Percentiles rank a stretch among this genome's conserved stretches.
phyloP scores from a whole-genome alignment of 2,113 vertebrate genomes.

The Lycaon pictus region DNA sequence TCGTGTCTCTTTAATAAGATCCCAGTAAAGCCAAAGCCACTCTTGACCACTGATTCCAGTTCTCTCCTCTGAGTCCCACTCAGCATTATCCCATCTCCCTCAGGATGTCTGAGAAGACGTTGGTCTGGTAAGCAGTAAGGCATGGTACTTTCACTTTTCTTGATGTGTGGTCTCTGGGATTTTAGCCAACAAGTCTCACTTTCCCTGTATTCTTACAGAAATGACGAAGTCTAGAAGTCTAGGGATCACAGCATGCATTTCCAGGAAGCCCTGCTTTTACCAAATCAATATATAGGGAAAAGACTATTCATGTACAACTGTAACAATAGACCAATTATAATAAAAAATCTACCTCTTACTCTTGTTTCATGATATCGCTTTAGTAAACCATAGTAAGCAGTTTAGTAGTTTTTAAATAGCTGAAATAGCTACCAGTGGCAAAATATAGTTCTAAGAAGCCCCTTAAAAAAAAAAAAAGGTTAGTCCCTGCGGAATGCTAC shows the following conservation, averaged over 20 bases:
- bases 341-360: neutral
- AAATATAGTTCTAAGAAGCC: conserved; percentile 24
- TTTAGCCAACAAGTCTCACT: conserved; percentile 8
- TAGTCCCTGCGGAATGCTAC: neutral
- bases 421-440: neutral
- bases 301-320: neutral
- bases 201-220: neutral
- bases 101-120: neutral
- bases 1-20: conserved; percentile 15
- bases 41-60: conserved; percentile 3
- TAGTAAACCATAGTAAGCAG: neutral
- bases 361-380: neutral
- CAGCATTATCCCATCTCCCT: neutral
- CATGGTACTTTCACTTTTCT: neutral
- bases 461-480: neutral
- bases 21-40: neutral
- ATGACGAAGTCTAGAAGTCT: neutral
- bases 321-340: neutral
- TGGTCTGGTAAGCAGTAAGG: neutral
- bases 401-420: neutral
- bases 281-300: neutral
- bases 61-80: neutral
- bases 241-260: neutral
- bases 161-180: neutral
- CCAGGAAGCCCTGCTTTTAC: neutral